phyloP scores from a whole-genome alignment of 2,888 invertebrate species.

The Chymomyza amoena region DNA sequence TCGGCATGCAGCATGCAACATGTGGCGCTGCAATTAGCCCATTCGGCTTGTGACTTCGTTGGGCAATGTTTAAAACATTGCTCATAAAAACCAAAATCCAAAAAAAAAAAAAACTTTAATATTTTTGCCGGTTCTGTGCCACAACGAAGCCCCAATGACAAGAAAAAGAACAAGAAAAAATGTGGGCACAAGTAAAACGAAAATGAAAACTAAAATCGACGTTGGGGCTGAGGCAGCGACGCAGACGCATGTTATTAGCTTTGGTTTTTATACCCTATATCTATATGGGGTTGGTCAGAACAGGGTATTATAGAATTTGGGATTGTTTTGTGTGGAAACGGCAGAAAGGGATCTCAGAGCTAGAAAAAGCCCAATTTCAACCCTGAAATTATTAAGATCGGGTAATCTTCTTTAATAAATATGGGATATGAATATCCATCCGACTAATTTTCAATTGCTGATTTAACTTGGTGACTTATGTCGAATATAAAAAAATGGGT shows the following conservation, averaged over 20 bases:
- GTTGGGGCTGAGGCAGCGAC: conserved; percentile 12
- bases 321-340: no score
- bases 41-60: not conserved
- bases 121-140: conserved; percentile 8
- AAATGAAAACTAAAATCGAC: conserved; percentile 53
- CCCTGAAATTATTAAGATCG: no score
- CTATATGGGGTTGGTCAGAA: no score
- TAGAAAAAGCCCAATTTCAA: no score
- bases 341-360: no score
- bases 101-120: conserved; percentile 2
- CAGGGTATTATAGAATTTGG: no score
- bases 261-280: not conserved
- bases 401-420: no score
- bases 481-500: no score
- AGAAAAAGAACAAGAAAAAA: not conserved
- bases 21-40: conserved; percentile 1
- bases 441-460: no score
- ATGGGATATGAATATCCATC: no score
- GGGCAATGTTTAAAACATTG: not conserved
- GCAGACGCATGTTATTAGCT: conserved; percentile 11
- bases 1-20: not conserved
- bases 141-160: conserved; percentile 12
- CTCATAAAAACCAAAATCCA: conserved; percentile 10
- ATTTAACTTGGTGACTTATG: no score
- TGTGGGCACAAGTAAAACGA: conserved; percentile 55